Conservation (phyloP, 2,113 vertebrate genomes). For the Perca fluviatilis region DNA sequence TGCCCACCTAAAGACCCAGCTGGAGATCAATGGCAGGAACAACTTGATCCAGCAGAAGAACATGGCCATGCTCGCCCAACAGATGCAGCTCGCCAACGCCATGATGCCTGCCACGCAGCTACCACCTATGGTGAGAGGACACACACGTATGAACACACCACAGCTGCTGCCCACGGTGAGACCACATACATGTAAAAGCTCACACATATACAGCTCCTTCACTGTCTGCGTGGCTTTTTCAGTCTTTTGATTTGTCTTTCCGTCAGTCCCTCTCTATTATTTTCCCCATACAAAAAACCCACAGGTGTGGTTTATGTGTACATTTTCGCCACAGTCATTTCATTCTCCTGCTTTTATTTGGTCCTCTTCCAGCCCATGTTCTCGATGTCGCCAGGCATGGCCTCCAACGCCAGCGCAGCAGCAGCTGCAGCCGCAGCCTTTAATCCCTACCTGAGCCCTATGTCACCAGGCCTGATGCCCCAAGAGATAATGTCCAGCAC, state of each 20-base stretch:
- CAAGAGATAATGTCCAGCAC: conserved; percentile 92
- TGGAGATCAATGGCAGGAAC: conserved; percentile 99
- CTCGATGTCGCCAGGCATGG: conserved; percentile 93
- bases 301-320: background rate
- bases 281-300: background rate
- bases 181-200: conserved; percentile 27
- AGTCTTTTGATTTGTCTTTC: background rate
- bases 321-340: conserved; percentile 13
- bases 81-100: conserved; percentile 98
- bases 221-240: conserved; percentile 21
- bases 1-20: conserved; percentile 97
- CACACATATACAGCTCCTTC: conserved; percentile 25
- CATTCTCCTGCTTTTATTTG: conserved; percentile 30
- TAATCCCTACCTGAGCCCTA: conserved; percentile 97
- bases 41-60: conserved; percentile 99
- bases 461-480: conserved; percentile 95
- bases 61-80: conserved; percentile 99
- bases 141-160: conserved; percentile 66
- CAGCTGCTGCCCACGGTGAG: conserved; percentile 73
- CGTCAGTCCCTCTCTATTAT: conserved; percentile 1
- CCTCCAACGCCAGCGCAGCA: conserved; percentile 85
- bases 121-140: conserved; percentile 90
- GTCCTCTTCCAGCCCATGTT: conserved; percentile 91
- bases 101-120: conserved; percentile 97
- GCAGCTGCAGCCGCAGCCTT: conserved; percentile 92